These are phyloP conservation scores for Myripristis jacobus DNA, from an alignment of 2,797 vertebrate species.

Conservation along the genomic window DNA sequence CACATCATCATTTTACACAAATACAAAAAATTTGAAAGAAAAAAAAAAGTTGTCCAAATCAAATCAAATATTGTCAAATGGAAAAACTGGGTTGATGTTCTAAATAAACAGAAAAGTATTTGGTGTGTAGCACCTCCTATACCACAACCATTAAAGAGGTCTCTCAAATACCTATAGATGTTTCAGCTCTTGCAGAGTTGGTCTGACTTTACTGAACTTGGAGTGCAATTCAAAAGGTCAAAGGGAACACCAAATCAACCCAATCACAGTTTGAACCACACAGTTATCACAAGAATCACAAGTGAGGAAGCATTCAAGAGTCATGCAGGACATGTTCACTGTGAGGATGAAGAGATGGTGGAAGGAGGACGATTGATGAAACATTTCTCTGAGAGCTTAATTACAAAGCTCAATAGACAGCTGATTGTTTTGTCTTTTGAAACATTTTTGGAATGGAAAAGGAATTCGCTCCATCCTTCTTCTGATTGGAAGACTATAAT, in stretches of 20 bases:
- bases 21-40: no score
- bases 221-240: slow-evolving; percentile 28
- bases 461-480: slow-evolving; percentile 3
- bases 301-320: slow-evolving; percentile 77
- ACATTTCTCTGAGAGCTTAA: neutral
- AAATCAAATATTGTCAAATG: neutral
- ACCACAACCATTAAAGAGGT: neutral
- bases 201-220: slow-evolving; percentile 16
- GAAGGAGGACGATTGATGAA: slow-evolving; percentile 61
- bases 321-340: slow-evolving; percentile 81
- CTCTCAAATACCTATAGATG: neutral
- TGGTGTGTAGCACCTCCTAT: neutral
- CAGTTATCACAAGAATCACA: slow-evolving; percentile 79
- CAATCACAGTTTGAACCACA: slow-evolving; percentile 66
- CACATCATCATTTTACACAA: slow-evolving; percentile 3
- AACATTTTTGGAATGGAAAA: neutral
- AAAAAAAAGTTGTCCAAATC: slow-evolving; percentile 27
- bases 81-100: neutral
- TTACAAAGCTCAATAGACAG: slow-evolving; percentile 8
- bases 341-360: slow-evolving; percentile 81
- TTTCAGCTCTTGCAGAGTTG: slow-evolving; percentile 21
- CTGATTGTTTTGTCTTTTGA: neutral
- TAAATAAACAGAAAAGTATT: neutral
- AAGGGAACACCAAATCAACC: slow-evolving; percentile 51
- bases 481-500: no score